Conservation (phyloP, 1,140 invertebrate genomes). For the Drosophila arizonae region DNA sequence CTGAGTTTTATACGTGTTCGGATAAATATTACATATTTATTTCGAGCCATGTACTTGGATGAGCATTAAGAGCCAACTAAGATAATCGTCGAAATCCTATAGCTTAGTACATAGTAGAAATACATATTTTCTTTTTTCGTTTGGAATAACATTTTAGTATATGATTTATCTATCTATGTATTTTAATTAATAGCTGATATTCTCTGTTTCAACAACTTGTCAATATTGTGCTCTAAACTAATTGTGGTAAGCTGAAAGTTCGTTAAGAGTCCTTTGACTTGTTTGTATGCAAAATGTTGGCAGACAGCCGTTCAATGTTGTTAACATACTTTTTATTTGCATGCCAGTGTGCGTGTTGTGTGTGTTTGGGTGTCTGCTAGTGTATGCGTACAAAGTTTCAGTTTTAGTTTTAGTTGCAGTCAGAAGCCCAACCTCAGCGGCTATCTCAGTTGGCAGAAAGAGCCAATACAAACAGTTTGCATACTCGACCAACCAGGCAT, state of each 20-base stretch:
- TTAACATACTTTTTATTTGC: background rate
- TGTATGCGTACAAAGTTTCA: slow-evolving; percentile 15
- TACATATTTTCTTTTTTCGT: no score
- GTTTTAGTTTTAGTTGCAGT: slow-evolving; percentile 29
- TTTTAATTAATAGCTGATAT: background rate
- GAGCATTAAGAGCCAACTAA: no score
- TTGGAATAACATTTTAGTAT: no score
- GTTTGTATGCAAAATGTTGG: slow-evolving; percentile 27
- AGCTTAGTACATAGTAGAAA: no score
- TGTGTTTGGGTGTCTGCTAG: background rate
- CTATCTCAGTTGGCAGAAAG: slow-evolving; percentile 23
- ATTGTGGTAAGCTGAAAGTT: background rate
- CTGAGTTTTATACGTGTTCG: background rate
- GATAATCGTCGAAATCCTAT: background rate
- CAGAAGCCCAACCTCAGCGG: slow-evolving; percentile 31
- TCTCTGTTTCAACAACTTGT: background rate
- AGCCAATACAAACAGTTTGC: slow-evolving; percentile 27
- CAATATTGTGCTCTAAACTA: background rate
- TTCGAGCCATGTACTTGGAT: background rate
- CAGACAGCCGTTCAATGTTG: slow-evolving; percentile 3
- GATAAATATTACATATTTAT: background rate
- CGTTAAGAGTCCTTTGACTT: background rate
- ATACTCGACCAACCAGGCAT: slow-evolving; percentile 12
- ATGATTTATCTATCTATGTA: no score
- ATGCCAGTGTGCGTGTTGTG: background rate